Base-by-base conservation (phyloP, 2,797 vertebrate genomes). In the Chloroceryle amazona region DNA sequence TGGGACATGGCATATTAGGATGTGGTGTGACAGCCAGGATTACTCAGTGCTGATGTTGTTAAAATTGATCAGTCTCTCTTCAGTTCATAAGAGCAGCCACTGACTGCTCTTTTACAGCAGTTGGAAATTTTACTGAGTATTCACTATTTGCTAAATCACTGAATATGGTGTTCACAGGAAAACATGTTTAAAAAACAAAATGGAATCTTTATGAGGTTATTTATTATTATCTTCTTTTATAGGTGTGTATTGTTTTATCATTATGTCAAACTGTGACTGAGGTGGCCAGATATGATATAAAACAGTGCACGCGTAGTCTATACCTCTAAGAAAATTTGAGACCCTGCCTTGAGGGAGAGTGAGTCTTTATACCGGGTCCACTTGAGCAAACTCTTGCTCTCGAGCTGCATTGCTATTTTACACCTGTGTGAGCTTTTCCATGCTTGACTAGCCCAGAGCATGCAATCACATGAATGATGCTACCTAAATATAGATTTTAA, bases 21-120 rank as follows among this genome's bases (percentile, higher is more conserved):
- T 57, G 68, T 68, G 74, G 63, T 95, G 72, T 85, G 86, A 81
- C 63, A 93, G 58, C n/a, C 71, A 93, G 67, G 73, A 88, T 85
- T 87, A 91, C 33, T 91, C 51, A 26, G 37, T 55, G 70, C 31
- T 89, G 86, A 87, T 61, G 60, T 13, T 81, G 52, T 72, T 85
- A 85, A 89, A 91, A 93, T 62, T 74, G 39, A 33, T 80, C 67
- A 76, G 44, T 87, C 42, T 66, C 60, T 68, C 19, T 55, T 71
- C 31, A 81, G 62, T 18, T 80, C 25, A 76, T 42, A 75, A 79
- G 83, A 92, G 37, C 37, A 90, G 70, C 23, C 3, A 1, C 35
- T 35, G 35, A 70, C 57, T 87, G 44, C 33, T 86, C n/a, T 95
- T 81, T 17, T 44, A 58, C 9, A 84, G 62, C 35, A 75, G 85